Evolutionary conservation across 2,797 vertebrate species (phyloP).

Genomic region (Odontamblyopus lacepedii): DNA sequence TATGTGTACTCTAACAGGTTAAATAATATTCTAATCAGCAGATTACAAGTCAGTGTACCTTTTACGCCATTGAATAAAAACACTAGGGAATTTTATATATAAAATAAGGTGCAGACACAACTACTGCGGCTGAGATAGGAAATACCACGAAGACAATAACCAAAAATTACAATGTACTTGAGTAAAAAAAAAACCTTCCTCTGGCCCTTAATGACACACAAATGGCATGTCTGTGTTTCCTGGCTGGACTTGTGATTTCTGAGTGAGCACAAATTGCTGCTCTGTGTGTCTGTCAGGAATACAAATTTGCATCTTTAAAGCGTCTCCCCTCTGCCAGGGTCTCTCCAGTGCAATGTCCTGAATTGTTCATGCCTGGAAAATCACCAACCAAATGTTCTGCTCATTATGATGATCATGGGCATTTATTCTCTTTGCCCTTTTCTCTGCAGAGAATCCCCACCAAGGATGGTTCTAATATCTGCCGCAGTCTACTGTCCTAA

Average conservation of each 20-base stretch:
- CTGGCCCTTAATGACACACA: conserved; percentile 22
- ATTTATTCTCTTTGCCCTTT: conserved; percentile 70
- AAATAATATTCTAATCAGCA: not conserved
- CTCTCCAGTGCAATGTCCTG: conserved; percentile 69
- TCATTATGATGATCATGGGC: conserved; percentile 76
- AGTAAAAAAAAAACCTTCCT: not conserved
- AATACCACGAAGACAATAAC: not conserved
- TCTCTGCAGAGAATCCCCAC: conserved; percentile 46
- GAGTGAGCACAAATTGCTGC: conserved; percentile 68
- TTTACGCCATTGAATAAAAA: not conserved
- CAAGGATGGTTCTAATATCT: conserved; percentile 40
- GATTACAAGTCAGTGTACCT: not conserved
- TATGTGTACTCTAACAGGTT: not conserved
- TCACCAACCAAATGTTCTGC: conserved; percentile 78
- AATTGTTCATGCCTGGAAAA: conserved; percentile 80
- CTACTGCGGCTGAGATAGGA: not conserved
- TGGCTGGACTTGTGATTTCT: conserved; percentile 70
- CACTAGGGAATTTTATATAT: not conserved
- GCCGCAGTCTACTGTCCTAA: conserved; percentile 44
- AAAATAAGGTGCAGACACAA: not conserved
- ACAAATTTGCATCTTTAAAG: conserved; percentile 82
- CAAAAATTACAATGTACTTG: not conserved
- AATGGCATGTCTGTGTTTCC: conserved; percentile 61
- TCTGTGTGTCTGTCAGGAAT: conserved; percentile 76
- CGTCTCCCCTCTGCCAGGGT: conserved; percentile 69